Conservation (phyloP, 2,888 invertebrate species). For the Ametastegia equiseti region DNA sequence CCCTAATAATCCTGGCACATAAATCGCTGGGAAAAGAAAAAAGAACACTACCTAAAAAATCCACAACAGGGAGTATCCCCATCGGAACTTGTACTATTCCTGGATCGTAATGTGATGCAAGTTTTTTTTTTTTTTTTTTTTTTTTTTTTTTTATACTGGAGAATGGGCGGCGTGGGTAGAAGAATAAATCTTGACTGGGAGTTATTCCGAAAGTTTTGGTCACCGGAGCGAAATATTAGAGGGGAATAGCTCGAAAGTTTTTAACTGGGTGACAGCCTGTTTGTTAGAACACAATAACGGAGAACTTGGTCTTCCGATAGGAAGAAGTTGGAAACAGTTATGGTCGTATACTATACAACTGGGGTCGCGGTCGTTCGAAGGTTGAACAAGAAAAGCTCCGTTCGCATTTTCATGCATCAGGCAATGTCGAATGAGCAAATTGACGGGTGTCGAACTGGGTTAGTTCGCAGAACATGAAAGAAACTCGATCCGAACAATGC, state of each 20-base stretch:
- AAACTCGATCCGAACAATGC: background rate
- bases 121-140: too few species aligned
- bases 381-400: background rate
- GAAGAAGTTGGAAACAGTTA: slow-evolving; percentile 20
- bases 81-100: background rate
- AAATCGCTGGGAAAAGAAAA: background rate
- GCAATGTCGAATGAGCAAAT: background rate
- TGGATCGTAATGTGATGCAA: background rate
- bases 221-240: background rate
- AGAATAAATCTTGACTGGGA: slow-evolving; percentile 22
- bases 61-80: background rate
- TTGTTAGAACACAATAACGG: slow-evolving; percentile 39
- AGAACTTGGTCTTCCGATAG: slow-evolving; percentile 27
- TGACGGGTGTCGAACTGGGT: background rate
- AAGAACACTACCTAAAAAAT: background rate
- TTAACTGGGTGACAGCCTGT: slow-evolving; percentile 36
- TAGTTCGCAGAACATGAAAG: background rate
- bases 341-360: too few species aligned
- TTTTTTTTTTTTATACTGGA: background rate
- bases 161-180: background rate
- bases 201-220: slow-evolving; percentile 19
- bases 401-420: background rate
- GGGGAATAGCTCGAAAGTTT: slow-evolving; percentile 40
- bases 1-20: background rate
- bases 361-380: background rate